Evolutionary conservation across 1,140 invertebrate species (phyloP), one percentile per base, ranked within the genome.

Genomic region (Drosophila arizonae): DNA sequence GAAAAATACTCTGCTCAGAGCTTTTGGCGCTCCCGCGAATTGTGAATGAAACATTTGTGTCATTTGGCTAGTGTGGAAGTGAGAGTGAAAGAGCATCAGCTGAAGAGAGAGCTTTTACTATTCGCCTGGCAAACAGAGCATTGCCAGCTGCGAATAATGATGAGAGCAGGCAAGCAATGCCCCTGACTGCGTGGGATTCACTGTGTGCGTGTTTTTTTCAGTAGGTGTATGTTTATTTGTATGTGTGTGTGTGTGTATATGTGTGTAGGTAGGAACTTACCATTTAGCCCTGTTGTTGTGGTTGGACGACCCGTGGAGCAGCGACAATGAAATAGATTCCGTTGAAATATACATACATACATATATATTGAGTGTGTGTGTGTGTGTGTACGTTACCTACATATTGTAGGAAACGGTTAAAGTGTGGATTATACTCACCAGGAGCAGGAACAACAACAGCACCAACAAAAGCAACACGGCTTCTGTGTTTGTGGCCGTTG

Each of bases 361-460:
- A 52, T 54, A 1, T 30, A 26, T 48, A 24, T 10, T 24, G 21
- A 2, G 46, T 50, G 8, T 50, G 46, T 13, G 21, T 24, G 46
- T 26, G 17, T n/a, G n/a, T n/a, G n/a, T n/a, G n/a, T n/a, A 9
- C 13, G 46, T 11, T 48, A 11, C 21, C 13, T 55, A 33, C 17
- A 41, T 41, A 13, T 69, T 54, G 45, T 57, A 21, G 43, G 10
- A 76, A 79, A 78, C 65, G 33, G 52, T 52, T 52, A 52, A 58
- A 54, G 13, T 43, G 10, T 36, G 67, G 8, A 51, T 72, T 90
- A 17, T 13, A 60, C 92, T 92, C 93, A 95, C 95, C 94, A 95
- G 92, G 94, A 94, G 92, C 94, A 95, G 92, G 94, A 95, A 92
- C 95, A 95, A 90, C 94, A 95, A 87, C 94, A 95, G 85, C 94